Evolutionary conservation across 2,113 vertebrate genomes (phyloP).

Genomic region (Cyprinodon brontotheroides): DNA sequence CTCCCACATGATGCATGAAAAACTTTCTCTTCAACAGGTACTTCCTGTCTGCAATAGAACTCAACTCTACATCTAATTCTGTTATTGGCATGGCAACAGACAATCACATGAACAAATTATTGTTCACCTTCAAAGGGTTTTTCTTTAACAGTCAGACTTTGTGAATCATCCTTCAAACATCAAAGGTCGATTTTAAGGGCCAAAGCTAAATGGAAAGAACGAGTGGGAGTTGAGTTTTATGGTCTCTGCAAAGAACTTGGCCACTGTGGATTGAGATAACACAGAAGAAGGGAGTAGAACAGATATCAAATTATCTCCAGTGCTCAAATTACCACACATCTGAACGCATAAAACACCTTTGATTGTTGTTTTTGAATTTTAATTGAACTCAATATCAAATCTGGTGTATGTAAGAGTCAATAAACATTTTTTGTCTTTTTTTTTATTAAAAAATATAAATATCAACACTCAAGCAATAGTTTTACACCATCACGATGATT

Average conservation of each 20-base stretch:
- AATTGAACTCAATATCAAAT: too few relatives aligned
- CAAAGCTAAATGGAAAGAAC: conserved; percentile 7
- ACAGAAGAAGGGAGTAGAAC: too few relatives aligned
- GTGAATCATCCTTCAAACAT: conserved; percentile 39
- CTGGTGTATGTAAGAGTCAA: too few relatives aligned
- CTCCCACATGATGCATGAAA: neutral
- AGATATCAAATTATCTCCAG: too few relatives aligned
- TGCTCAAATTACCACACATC: too few relatives aligned
- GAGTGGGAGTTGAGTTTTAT: neutral
- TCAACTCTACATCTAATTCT: conserved; percentile 2
- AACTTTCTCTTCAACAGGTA: conserved; percentile 13
- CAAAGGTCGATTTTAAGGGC: neutral
- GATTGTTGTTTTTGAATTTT: too few relatives aligned
- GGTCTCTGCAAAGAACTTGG: neutral
- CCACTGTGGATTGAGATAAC: neutral
- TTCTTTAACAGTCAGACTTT: conserved; percentile 4
- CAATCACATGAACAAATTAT: conserved; percentile 21
- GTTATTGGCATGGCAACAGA: conserved; percentile 30
- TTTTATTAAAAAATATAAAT: too few relatives aligned
- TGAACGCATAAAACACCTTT: too few relatives aligned
- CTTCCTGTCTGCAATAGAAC: conserved; percentile 42
- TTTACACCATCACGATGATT: too few relatives aligned
- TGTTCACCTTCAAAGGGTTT: conserved; percentile 4
- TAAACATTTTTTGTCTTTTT: too few relatives aligned
- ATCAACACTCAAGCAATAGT: too few relatives aligned